phyloP scores from a whole-genome alignment of 2,113 vertebrate species.

The Anoura caudifer region DNA sequence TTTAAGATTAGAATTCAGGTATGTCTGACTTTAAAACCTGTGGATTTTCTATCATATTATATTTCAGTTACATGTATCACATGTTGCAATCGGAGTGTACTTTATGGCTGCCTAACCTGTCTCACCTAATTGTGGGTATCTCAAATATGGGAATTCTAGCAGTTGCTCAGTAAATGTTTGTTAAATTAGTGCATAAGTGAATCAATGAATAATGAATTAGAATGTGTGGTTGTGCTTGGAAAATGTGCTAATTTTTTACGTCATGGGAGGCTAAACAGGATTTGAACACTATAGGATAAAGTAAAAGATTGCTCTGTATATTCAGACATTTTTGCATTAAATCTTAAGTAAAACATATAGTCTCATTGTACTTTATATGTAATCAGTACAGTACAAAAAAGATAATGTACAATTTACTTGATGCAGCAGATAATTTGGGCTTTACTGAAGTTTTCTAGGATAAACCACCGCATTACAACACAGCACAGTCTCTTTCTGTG shows the following conservation, averaged over 20 bases:
- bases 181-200: background rate
- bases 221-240: background rate
- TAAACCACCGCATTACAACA: background rate
- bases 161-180: background rate
- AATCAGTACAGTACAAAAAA: conserved; percentile 10
- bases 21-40: background rate
- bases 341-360: background rate
- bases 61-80: background rate
- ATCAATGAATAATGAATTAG: background rate
- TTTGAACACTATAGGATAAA: background rate
- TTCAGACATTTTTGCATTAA: background rate
- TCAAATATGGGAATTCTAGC: background rate
- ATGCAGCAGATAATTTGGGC: background rate
- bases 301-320: background rate
- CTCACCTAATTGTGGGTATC: background rate
- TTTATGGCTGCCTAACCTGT: background rate
- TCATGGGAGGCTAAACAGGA: background rate
- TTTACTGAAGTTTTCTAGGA: background rate
- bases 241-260: background rate
- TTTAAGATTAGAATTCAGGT: background rate
- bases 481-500: background rate
- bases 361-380: background rate
- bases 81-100: background rate
- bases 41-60: background rate
- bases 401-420: background rate